These are phyloP conservation scores for Patiria pectinifera DNA, from an alignment of 53 echinoderm and acorn worm species.

Conservation along the genomic window DNA sequence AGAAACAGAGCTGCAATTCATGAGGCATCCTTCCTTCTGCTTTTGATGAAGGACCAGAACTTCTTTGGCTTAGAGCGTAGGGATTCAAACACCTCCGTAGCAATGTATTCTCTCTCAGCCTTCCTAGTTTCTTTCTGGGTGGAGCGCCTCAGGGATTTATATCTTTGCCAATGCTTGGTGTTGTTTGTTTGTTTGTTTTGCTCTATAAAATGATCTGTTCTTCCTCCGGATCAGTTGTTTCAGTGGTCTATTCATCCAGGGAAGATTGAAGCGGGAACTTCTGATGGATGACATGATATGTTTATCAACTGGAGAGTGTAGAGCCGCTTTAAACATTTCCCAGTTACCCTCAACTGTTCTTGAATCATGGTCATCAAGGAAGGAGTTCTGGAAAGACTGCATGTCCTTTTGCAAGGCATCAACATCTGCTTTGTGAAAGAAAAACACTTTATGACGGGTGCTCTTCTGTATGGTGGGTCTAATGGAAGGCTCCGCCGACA, in stretches of 20 bases:
- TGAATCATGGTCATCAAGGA: too few species aligned
- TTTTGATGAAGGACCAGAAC: slow-evolving; percentile 3
- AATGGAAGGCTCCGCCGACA: neutral
- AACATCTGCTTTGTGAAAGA: neutral
- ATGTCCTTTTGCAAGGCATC: too few species aligned
- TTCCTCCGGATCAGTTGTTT: slow-evolving; percentile 23
- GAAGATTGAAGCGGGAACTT: slow-evolving; percentile 16
- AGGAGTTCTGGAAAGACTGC: too few species aligned
- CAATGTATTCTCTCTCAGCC: slow-evolving; percentile 25
- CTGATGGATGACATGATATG: neutral
- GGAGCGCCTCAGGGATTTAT: neutral
- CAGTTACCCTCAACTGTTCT: slow-evolving; percentile 9
- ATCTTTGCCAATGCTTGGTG: slow-evolving; percentile 19
- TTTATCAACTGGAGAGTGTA: neutral
- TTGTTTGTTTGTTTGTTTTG: neutral
- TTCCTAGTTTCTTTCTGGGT: slow-evolving; percentile 16
- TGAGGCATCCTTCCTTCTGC: too few species aligned
- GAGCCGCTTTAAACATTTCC: slow-evolving; percentile 1
- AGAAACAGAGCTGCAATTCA: too few species aligned
- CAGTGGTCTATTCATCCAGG: slow-evolving; percentile 20
- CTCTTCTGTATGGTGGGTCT: neutral
- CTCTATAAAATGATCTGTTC: slow-evolving; percentile 19
- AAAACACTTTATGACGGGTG: neutral
- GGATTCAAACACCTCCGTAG: slow-evolving; percentile 29
- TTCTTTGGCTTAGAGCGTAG: neutral